phyloP scores from a whole-genome alignment of 1,140 invertebrate species.

The Notospermus geniculatus region DNA sequence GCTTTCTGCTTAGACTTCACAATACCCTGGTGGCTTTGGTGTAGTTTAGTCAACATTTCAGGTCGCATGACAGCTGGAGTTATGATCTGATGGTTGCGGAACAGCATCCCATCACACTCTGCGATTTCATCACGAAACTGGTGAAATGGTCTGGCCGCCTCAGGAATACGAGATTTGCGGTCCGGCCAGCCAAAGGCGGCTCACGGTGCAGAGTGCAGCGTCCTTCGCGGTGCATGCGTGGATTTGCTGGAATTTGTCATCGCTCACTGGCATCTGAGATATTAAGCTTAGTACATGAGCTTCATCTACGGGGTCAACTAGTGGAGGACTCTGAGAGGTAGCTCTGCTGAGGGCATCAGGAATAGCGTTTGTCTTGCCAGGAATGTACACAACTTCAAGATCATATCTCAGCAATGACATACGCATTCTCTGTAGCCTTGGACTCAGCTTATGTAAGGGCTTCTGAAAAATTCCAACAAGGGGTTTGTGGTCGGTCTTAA shows the following conservation, averaged over 20 bases:
- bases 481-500: constrained; percentile 32
- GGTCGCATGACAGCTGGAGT: background rate
- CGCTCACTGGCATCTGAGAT: too few relatives aligned
- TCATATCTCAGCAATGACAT: constrained; percentile 49
- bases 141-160: constrained; percentile 8
- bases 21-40: background rate
- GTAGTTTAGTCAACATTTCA: background rate
- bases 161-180: background rate
- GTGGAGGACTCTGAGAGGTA: background rate
- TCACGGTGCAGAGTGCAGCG: constrained; percentile 4
- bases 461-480: constrained; percentile 28
- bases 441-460: constrained; percentile 18
- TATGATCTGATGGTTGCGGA: background rate
- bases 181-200: constrained; percentile 17
- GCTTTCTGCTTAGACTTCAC: too few relatives aligned
- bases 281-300: too few relatives aligned
- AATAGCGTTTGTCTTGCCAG: constrained; percentile 25
- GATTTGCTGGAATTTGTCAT: too few relatives aligned
- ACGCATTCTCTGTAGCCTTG: constrained; percentile 28
- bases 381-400: constrained; percentile 28
- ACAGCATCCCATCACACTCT: background rate
- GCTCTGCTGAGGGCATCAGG: background rate
- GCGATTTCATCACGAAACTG: constrained; percentile 15
- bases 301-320: background rate
- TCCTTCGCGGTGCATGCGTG: background rate